Evolutionary conservation across 2,888 invertebrate species (phyloP).

Genomic region (Callyntrura sp.): DNA sequence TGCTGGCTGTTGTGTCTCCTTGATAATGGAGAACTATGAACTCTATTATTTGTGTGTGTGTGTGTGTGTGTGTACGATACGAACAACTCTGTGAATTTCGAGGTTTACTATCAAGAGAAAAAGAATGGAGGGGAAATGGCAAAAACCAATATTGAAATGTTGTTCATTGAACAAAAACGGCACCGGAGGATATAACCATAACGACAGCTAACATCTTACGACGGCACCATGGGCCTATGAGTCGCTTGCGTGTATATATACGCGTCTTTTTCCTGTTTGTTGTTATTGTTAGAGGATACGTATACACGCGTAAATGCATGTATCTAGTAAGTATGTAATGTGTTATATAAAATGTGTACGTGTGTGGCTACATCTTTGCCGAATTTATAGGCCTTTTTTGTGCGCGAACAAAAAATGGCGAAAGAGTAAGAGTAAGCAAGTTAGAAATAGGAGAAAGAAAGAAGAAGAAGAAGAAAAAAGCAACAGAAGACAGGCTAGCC

Average conservation of each 20-base stretch:
- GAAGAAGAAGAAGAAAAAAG: background rate
- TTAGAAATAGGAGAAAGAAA: background rate
- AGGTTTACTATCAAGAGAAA: background rate
- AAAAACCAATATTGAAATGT: slow-evolving; percentile 61
- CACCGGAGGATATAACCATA: slow-evolving; percentile 19
- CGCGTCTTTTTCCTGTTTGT: background rate
- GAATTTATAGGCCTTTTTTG: no score
- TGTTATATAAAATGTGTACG: no score
- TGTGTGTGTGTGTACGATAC: background rate
- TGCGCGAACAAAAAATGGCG: background rate
- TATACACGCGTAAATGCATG: background rate
- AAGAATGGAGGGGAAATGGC: background rate
- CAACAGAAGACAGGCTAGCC: background rate
- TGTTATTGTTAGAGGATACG: no score
- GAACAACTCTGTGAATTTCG: background rate
- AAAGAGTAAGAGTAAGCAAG: background rate
- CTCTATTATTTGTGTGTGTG: background rate
- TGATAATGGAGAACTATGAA: slow-evolving; percentile 17
- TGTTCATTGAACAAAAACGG: slow-evolving; percentile 56
- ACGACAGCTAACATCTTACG: slow-evolving; percentile 32
- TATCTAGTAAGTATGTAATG: background rate
- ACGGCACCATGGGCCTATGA: no score
- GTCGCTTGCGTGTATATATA: no score
- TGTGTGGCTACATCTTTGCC: no score
- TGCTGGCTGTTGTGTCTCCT: background rate